Conservation (phyloP, 2,888 invertebrate species). For the Sycophila texana region DNA sequence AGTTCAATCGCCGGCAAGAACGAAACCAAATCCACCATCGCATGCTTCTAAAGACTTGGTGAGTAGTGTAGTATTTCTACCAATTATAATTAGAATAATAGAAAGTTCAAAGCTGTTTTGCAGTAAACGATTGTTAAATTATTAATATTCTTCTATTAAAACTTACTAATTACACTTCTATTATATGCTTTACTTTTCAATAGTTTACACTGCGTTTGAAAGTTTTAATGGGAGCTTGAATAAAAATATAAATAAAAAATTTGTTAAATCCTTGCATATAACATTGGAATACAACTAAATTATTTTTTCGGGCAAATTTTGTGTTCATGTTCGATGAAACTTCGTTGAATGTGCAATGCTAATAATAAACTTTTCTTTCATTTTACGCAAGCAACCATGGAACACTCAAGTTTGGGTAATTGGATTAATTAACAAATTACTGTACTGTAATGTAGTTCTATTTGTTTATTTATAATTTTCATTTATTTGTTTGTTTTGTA, state of each 20-base stretch:
- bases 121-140: no score
- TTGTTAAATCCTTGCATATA: background rate
- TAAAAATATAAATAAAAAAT: background rate
- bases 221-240: no score
- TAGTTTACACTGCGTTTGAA: no score
- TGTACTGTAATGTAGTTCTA: background rate
- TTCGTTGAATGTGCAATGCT: background rate
- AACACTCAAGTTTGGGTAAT: conserved; percentile 58
- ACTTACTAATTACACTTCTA: no score
- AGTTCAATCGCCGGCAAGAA: background rate
- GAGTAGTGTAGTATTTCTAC: conserved; percentile 5
- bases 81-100: no score
- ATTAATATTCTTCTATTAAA: no score
- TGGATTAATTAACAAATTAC: conserved; percentile 27
- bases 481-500: no score
- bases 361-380: conserved; percentile 8
- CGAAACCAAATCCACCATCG: conserved; percentile 8
- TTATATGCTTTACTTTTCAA: no score
- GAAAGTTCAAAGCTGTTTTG: no score
- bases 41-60: conserved; percentile 24
- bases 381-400: conserved; percentile 52
- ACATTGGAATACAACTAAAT: background rate
- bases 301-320: background rate
- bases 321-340: background rate
- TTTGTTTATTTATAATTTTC: no score